These are phyloP conservation scores for Lepidurus apus DNA, from an alignment of 1,140 invertebrate genomes.

Conservation along the genomic window DNA sequence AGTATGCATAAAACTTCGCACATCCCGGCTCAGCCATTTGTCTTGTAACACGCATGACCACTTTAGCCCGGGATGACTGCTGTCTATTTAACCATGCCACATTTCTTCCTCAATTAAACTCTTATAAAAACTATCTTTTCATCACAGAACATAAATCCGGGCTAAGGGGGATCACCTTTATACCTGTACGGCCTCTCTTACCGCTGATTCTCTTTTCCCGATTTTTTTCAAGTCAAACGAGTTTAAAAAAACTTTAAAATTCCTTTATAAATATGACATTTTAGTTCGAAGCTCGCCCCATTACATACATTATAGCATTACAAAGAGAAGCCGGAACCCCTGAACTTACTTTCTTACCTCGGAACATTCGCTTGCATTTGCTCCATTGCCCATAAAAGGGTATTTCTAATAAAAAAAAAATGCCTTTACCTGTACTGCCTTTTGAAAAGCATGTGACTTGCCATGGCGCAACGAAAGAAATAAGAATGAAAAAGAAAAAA, in stretches of 20 bases:
- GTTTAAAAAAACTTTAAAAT: too few species aligned
- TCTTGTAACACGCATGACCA: slow-evolving; percentile 21
- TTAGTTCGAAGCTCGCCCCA: neutral
- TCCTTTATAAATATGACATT: neutral
- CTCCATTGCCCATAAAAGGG: slow-evolving; percentile 13
- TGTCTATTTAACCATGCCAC: slow-evolving; percentile 3
- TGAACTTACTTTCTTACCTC: neutral
- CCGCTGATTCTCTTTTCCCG: too few species aligned
- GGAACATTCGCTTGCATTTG: neutral
- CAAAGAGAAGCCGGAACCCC: neutral
- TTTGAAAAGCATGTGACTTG: neutral
- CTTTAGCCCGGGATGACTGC: neutral
- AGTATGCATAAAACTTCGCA: slow-evolving; percentile 9
- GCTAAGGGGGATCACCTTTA: neutral
- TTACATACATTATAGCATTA: neutral
- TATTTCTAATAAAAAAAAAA: neutral
- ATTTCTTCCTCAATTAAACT: slow-evolving; percentile 15
- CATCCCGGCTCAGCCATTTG: slow-evolving; percentile 10
- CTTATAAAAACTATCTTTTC: slow-evolving; percentile 13
- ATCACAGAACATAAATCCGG: slow-evolving; percentile 3
- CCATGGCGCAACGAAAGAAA: neutral
- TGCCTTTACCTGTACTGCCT: slow-evolving; percentile 5
- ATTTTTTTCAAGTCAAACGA: too few species aligned
- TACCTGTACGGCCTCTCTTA: neutral
- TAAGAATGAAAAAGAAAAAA: too few species aligned